Evolutionary conservation across 2,888 invertebrate species (phyloP).

Genomic region (Agrotis segetum): DNA sequence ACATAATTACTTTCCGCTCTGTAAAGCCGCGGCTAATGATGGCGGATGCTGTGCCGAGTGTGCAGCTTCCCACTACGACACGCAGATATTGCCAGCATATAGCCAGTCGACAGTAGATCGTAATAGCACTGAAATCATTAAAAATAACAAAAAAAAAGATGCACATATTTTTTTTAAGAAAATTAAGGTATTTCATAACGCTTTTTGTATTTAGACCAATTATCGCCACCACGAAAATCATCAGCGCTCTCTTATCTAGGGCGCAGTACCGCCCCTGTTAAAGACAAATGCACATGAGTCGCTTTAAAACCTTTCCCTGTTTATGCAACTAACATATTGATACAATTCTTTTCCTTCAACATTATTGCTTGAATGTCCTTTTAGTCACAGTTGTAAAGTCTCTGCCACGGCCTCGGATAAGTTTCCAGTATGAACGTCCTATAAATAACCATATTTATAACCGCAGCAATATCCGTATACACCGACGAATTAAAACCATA

Average conservation of each 20-base stretch:
- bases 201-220: too few species aligned
- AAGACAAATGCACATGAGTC: too few species aligned
- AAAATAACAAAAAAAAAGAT: too few species aligned
- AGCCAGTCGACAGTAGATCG: not conserved
- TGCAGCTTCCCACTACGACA: constrained; percentile 33
- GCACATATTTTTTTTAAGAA: too few species aligned
- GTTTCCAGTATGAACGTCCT: not conserved
- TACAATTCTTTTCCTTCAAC: not conserved
- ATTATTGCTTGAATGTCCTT: not conserved
- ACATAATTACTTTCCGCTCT: constrained; percentile 61
- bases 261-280: too few species aligned
- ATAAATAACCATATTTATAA: constrained; percentile 1
- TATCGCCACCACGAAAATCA: too few species aligned
- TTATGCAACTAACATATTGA: not conserved
- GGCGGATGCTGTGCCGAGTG: constrained; percentile 31
- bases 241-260: too few species aligned
- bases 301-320: too few species aligned
- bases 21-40: constrained; percentile 48
- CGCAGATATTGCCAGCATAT: not conserved
- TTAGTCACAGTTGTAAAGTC: not conserved
- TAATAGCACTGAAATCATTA: not conserved
- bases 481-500: constrained; percentile 30
- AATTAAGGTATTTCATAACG: too few species aligned
- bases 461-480: not conserved
- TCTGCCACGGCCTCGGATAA: not conserved